phyloP scores from a whole-genome alignment of 2,113 vertebrate species.

The Tetrao urogallus region DNA sequence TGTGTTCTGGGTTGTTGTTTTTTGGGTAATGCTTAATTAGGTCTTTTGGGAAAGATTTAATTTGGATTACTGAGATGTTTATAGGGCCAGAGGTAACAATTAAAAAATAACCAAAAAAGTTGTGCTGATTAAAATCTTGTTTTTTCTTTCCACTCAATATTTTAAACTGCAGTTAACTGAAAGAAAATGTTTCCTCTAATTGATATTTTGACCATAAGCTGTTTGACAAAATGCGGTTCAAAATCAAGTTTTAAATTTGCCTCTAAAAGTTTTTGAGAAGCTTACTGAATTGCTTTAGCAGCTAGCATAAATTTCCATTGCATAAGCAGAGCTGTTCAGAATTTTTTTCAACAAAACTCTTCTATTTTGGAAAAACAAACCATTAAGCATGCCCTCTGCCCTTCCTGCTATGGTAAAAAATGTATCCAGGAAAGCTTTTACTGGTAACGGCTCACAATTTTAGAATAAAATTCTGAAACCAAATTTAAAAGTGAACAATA shows the following conservation, averaged over 20 bases:
- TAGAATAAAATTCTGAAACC: background rate
- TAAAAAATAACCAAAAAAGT: background rate
- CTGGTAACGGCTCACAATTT: background rate
- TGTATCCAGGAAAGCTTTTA: background rate
- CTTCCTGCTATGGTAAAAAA: background rate
- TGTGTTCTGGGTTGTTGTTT: background rate
- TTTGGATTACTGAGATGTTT: conserved; percentile 49
- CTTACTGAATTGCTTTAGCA: background rate
- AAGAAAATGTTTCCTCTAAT: background rate
- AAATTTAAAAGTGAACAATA: background rate
- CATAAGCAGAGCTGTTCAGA: background rate
- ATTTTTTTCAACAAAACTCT: background rate
- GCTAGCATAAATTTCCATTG: background rate
- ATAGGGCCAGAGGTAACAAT: conserved; percentile 41
- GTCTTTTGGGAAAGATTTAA: conserved; percentile 53
- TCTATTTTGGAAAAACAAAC: background rate
- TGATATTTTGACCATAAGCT: background rate
- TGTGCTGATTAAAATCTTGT: background rate
- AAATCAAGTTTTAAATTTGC: conserved; percentile 9
- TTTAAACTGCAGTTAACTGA: conserved; percentile 17
- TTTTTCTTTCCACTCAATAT: background rate
- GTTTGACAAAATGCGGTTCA: background rate
- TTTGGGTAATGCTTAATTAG: conserved; percentile 54
- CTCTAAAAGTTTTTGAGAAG: background rate
- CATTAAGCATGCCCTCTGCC: background rate